phyloP scores from a whole-genome alignment of 1,140 invertebrate species.

The Drosophila nasuta region DNA sequence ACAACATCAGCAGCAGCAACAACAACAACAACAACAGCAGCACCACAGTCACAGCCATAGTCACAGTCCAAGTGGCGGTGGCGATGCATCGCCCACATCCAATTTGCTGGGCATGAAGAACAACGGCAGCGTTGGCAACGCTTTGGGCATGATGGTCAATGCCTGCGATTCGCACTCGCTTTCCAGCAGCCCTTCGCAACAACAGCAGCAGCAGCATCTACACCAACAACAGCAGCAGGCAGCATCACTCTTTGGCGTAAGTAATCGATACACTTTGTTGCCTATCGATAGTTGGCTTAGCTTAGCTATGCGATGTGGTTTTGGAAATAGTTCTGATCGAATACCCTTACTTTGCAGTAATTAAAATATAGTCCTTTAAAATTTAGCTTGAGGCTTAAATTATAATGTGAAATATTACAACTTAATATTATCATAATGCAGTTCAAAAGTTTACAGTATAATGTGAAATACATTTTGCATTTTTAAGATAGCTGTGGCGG shows the following conservation, averaged over 20 bases:
- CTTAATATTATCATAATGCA: too few species aligned
- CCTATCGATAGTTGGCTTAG: slow-evolving; percentile 3
- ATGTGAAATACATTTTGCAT: too few species aligned
- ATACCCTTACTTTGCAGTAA: too few species aligned
- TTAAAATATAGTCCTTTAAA: too few species aligned
- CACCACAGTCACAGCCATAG: slow-evolving; percentile 25
- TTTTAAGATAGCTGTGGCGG: too few species aligned
- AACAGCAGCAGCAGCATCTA: slow-evolving; percentile 58
- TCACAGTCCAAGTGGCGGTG: slow-evolving; percentile 65
- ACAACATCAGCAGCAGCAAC: slow-evolving; percentile 21
- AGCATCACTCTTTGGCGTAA: slow-evolving; percentile 65
- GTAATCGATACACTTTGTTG: slow-evolving; percentile 26
- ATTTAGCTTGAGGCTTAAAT: too few species aligned
- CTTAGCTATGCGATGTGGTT: neutral
- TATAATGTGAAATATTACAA: too few species aligned
- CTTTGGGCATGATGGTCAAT: slow-evolving; percentile 65
- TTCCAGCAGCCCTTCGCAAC: slow-evolving; percentile 77
- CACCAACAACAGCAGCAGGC: slow-evolving; percentile 61
- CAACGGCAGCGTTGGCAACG: slow-evolving; percentile 55
- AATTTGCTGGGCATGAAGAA: slow-evolving; percentile 67
- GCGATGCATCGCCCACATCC: slow-evolving; percentile 66
- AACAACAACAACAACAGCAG: neutral
- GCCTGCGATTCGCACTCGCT: slow-evolving; percentile 76
- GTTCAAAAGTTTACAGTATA: too few species aligned
- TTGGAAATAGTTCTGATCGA: neutral